phyloP scores from a whole-genome alignment of 2,113 vertebrate species.

The Ctenodactylus gundi region DNA sequence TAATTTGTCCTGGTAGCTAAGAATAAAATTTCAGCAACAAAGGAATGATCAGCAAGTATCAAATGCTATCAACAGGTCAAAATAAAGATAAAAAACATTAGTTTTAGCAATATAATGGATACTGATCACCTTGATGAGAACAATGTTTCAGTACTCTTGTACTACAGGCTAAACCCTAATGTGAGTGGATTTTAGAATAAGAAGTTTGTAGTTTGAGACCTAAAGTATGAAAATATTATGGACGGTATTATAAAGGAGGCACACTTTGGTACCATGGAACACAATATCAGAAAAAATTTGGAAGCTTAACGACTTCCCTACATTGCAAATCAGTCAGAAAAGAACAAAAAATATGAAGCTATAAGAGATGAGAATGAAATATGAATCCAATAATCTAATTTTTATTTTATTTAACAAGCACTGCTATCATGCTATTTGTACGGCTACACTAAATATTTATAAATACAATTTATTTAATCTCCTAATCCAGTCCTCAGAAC shows the following conservation, averaged over 20 bases:
- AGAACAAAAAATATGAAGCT: neutral
- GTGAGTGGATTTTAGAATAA: slow-evolving; percentile 8
- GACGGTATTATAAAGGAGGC: neutral
- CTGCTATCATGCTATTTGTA: neutral
- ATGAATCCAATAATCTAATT: too few species aligned
- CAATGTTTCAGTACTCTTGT: neutral
- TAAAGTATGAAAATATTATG: neutral
- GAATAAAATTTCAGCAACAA: neutral
- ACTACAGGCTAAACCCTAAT: neutral
- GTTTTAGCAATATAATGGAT: neutral
- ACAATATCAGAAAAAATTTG: neutral
- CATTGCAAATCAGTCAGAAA: neutral
- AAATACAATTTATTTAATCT: neutral
- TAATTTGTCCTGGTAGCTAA: neutral
- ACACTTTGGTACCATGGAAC: neutral
- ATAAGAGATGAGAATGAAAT: too few species aligned
- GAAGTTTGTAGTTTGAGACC: neutral
- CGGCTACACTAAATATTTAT: neutral
- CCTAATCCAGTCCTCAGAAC: neutral
- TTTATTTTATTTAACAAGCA: slow-evolving; percentile 34
- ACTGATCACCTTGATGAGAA: neutral
- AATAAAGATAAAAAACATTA: neutral
- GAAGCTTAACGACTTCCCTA: neutral
- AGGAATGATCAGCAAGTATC: neutral
- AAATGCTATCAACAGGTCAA: neutral